Evolutionary conservation across 2,888 invertebrate genomes (phyloP).

Genomic region (Neocrepidodera transversa): DNA sequence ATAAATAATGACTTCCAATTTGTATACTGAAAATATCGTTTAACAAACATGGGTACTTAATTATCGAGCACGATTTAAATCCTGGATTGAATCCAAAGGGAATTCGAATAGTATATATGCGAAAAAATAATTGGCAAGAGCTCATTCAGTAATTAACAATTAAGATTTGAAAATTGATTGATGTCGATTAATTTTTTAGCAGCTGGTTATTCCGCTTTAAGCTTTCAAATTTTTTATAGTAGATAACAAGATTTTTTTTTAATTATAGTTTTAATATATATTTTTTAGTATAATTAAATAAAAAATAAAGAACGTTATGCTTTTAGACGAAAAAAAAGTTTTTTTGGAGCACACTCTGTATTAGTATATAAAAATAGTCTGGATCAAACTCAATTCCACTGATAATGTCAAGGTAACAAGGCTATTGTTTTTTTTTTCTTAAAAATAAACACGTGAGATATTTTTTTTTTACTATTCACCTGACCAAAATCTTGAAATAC

Average conservation of each 20-base stretch:
- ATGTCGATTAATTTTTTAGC: slow-evolving; percentile 2
- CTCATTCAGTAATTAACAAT: not conserved
- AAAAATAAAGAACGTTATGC: too few species aligned
- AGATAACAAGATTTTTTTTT: too few species aligned
- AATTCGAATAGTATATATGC: not conserved
- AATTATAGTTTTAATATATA: too few species aligned
- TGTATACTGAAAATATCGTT: not conserved
- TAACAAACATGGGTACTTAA: not conserved
- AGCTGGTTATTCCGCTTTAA: not conserved
- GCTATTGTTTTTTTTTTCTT: too few species aligned
- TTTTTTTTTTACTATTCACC: too few species aligned
- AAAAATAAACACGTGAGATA: too few species aligned
- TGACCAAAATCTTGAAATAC: too few species aligned
- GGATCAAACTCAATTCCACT: slow-evolving; percentile 22
- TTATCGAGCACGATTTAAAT: slow-evolving; percentile 3
- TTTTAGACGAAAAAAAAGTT: too few species aligned
- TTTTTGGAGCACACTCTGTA: too few species aligned
- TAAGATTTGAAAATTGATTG: slow-evolving; percentile 5
- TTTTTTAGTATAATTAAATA: too few species aligned
- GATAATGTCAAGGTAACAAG: slow-evolving; percentile 28
- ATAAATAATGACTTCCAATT: not conserved
- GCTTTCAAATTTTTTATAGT: not conserved
- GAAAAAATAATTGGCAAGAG: slow-evolving; percentile 7
- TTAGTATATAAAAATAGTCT: too few species aligned
- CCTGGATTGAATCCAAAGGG: not conserved